Conservation (phyloP, 1,140 invertebrate genomes). For the Nephotettix cincticeps region DNA sequence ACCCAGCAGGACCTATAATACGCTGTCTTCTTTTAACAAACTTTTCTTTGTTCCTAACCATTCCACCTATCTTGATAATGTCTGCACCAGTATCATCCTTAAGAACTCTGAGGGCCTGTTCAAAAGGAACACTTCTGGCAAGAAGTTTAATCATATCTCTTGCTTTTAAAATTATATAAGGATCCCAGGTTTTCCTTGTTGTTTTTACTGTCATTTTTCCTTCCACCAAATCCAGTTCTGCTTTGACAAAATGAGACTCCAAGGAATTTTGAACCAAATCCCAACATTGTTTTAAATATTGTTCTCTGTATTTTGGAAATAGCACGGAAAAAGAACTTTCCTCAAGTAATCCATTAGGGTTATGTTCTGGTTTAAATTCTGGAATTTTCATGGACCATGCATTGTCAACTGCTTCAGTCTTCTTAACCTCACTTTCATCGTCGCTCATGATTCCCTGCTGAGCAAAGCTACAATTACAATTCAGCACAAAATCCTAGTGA, state of each 20-base stretch:
- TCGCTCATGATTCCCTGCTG: neutral
- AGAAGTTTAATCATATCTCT: slow-evolving; percentile 95
- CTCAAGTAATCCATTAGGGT: slow-evolving; percentile 76
- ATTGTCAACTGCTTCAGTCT: slow-evolving; percentile 69
- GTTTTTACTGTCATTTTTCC: slow-evolving; percentile 95
- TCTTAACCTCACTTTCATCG: slow-evolving; percentile 39
- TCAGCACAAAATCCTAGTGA: no score
- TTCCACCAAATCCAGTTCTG: slow-evolving; percentile 92
- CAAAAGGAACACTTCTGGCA: slow-evolving; percentile 94
- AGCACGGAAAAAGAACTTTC: slow-evolving; percentile 80
- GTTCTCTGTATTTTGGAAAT: slow-evolving; percentile 93
- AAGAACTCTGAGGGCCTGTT: slow-evolving; percentile 84
- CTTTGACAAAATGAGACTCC: slow-evolving; percentile 74
- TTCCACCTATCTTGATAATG: slow-evolving; percentile 94
- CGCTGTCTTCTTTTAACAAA: slow-evolving; percentile 95
- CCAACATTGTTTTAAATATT: slow-evolving; percentile 96
- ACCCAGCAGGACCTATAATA: slow-evolving; percentile 95
- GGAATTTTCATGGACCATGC: slow-evolving; percentile 90
- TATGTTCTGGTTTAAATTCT: slow-evolving; percentile 86
- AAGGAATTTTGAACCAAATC: slow-evolving; percentile 88
- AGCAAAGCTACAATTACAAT: no score
- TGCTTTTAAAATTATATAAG: slow-evolving; percentile 95
- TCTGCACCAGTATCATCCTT: slow-evolving; percentile 92
- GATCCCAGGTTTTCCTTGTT: slow-evolving; percentile 98
- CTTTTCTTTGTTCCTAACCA: slow-evolving; percentile 90